Percentiles rank a stretch among this genome's conserved stretches.
These are phyloP conservation scores for Drosophila nr. medialis DNA, from an alignment of 2,888 invertebrate species.

Conservation along the genomic window DNA sequence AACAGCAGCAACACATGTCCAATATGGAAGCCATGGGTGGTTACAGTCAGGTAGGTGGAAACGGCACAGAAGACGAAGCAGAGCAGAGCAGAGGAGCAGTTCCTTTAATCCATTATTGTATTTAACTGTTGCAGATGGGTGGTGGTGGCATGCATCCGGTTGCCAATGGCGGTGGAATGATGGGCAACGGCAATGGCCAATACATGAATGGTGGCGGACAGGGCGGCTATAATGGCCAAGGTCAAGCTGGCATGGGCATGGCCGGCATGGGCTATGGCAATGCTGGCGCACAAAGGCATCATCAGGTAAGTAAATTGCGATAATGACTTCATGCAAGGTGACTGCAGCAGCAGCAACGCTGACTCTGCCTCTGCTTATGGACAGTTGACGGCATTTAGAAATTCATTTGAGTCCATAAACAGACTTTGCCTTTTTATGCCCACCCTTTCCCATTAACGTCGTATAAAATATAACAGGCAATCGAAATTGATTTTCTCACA, in stretches of 20 bases:
- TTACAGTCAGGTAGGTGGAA: conserved; percentile 83
- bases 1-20: conserved; percentile 72
- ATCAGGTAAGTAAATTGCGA: conserved; percentile 82
- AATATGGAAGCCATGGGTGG: conserved; percentile 84
- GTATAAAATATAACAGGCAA: conserved; percentile 8
- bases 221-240: conserved; percentile 68
- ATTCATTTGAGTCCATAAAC: conserved; percentile 55
- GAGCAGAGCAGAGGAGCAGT: not conserved
- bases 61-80: not conserved
- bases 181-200: conserved; percentile 76
- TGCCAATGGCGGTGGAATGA: conserved; percentile 75
- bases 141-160: conserved; percentile 82
- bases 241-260: conserved; percentile 80
- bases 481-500: conserved; percentile 30
- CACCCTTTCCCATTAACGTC: conserved; percentile 10
- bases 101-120: not conserved
- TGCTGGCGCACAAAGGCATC: conserved; percentile 82
- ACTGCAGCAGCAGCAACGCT: conserved; percentile 5
- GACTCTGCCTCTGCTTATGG: conserved; percentile 1
- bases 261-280: conserved; percentile 77
- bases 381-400: conserved; percentile 42
- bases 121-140: conserved; percentile 76
- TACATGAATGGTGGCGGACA: conserved; percentile 82
- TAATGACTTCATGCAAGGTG: conserved; percentile 39
- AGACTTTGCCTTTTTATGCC: conserved; percentile 31